A percentile compares a stretch with the other conserved stretches of the same genome.
Conservation (phyloP, 2,113 vertebrate species). For the Chloroceryle aenea region DNA sequence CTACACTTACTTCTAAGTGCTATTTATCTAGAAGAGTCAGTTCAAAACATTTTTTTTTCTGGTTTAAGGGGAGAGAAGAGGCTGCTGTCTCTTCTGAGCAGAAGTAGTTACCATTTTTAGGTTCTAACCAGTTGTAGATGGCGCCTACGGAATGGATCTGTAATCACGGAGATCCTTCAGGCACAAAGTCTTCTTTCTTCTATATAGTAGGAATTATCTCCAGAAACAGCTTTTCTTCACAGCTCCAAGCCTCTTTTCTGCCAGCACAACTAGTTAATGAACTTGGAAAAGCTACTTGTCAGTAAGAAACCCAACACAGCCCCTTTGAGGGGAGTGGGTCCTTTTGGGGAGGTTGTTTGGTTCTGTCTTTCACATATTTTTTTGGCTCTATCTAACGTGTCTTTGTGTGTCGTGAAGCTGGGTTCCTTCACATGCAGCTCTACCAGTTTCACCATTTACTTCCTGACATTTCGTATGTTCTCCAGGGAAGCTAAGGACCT, state of each 20-base stretch:
- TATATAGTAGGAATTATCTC: not conserved
- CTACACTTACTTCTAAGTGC: not conserved
- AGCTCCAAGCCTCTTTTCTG: not conserved
- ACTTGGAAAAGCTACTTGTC: not conserved
- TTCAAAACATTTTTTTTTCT: not conserved
- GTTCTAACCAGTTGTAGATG: not conserved
- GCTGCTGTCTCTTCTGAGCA: not conserved
- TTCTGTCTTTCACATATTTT: not conserved
- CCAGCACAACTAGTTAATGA: not conserved
- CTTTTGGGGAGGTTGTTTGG: not conserved
- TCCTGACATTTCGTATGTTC: not conserved
- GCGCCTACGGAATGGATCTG: not conserved
- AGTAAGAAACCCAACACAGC: not conserved
- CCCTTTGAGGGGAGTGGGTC: not conserved
- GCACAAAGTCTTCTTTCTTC: not conserved
- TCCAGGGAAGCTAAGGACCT: not conserved
- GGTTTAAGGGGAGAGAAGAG: not conserved
- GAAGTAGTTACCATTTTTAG: slow-evolving; percentile 4
- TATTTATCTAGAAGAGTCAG: not conserved
- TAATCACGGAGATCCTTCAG: not conserved
- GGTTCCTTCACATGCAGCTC: not conserved
- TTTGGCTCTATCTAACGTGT: not conserved
- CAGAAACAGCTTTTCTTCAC: not conserved
- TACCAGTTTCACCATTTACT: not conserved
- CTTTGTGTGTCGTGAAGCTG: not conserved